Evolutionary conservation across 2,797 vertebrate genomes (phyloP).

Genomic region (Bufotes viridis): DNA sequence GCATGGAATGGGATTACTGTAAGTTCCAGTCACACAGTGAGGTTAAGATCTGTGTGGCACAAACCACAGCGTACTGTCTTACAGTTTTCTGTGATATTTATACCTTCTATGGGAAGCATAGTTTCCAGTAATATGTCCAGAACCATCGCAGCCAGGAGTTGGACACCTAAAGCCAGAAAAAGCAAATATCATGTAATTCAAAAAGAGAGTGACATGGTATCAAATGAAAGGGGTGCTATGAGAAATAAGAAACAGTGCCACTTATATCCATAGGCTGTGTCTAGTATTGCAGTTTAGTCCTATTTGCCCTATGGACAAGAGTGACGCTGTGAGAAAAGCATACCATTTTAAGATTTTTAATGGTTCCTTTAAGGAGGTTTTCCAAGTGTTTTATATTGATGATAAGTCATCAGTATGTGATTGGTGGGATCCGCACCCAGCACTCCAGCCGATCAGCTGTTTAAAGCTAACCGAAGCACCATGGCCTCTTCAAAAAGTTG

Average conservation of each 20-base stretch:
- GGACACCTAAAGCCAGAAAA: constrained; percentile 88
- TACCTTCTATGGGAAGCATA: constrained; percentile 99
- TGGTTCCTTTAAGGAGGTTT: no score
- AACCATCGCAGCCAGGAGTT: constrained; percentile 98
- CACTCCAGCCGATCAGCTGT: no score
- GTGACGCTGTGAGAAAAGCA: background rate
- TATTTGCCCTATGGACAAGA: background rate
- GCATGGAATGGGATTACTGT: background rate
- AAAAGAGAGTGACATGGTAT: constrained; percentile 14
- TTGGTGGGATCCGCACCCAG: no score
- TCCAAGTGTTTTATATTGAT: no score
- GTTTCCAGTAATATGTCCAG: constrained; percentile 99
- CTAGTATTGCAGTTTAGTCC: background rate
- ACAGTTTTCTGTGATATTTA: background rate
- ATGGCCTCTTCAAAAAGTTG: no score
- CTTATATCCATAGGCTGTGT: background rate
- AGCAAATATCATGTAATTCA: constrained; percentile 40
- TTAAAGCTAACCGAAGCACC: no score
- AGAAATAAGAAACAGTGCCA: background rate
- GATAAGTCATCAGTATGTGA: no score
- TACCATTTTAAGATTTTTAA: no score
- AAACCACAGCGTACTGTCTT: background rate
- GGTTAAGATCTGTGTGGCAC: background rate
- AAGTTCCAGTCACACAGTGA: background rate
- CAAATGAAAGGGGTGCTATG: background rate